Conservation (phyloP, 64 coral and sea anemone species). For the Stichodactyla mertensii region DNA sequence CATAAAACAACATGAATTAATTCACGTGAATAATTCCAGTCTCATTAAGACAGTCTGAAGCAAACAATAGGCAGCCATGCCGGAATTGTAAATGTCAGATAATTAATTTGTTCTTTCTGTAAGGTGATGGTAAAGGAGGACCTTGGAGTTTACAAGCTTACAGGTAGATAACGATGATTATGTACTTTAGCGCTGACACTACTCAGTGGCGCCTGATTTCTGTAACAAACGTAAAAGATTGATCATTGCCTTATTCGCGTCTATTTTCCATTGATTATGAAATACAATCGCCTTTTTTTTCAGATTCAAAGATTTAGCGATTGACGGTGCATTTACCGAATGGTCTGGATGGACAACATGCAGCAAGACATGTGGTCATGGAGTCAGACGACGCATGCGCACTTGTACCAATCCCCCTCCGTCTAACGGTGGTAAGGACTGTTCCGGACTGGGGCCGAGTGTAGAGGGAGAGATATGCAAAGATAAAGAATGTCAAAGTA, state of each 20-base stretch:
- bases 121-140: slow-evolving; percentile 91
- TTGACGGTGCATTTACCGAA: background rate
- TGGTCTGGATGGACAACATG: slow-evolving; percentile 12
- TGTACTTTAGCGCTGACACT: too few species aligned
- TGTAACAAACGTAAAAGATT: too few species aligned
- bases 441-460: slow-evolving; percentile 3
- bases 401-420: slow-evolving; percentile 7
- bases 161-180: slow-evolving; percentile 35
- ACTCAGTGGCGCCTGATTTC: too few species aligned
- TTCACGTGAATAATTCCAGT: too few species aligned
- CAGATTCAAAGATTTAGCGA: background rate
- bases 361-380: slow-evolving; percentile 15
- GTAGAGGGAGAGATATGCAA: slow-evolving; percentile 19
- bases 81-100: background rate
- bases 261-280: too few species aligned
- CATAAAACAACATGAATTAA: too few species aligned
- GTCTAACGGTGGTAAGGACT: slow-evolving; percentile 11
- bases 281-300: background rate
- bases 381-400: slow-evolving; percentile 10
- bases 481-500: slow-evolving; percentile 3
- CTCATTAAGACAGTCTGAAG: too few species aligned
- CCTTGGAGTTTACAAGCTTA: slow-evolving; percentile 98
- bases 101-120: background rate
- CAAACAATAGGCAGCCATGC: too few species aligned
- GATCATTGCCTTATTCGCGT: too few species aligned